A percentile compares a stretch with the other conserved stretches of the same genome.
These are phyloP conservation scores for Mus spicilegus DNA, from an alignment of 2,113 vertebrate genomes.

Conservation along the genomic window DNA sequence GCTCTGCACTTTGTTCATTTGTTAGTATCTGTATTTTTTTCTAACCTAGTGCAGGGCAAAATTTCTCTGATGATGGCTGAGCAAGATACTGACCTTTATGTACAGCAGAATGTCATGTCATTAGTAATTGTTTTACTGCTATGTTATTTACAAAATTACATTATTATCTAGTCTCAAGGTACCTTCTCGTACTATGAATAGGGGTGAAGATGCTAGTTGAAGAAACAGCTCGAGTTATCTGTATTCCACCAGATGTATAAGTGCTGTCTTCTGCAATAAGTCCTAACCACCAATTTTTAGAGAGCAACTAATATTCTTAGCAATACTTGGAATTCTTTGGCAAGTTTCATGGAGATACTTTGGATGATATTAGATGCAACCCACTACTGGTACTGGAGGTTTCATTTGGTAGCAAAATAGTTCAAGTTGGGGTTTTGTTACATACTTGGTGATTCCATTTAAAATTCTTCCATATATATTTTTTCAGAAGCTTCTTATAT, in stretches of 20 bases:
- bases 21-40: background rate
- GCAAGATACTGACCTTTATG: background rate
- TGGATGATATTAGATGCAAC: background rate
- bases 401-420: background rate
- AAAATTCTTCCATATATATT: background rate
- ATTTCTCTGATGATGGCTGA: background rate
- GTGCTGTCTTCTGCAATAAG: background rate
- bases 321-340: background rate
- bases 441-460: background rate
- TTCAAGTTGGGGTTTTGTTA: background rate
- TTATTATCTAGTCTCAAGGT: background rate
- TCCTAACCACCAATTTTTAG: background rate
- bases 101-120: background rate
- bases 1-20: background rate
- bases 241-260: background rate
- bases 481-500: background rate
- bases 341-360: background rate
- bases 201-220: background rate
- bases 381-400: background rate
- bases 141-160: background rate
- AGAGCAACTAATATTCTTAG: background rate
- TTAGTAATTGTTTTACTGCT: background rate
- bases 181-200: background rate
- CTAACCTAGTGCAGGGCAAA: background rate
- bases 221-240: background rate